These are phyloP conservation scores for Sinohyriopsis cumingii DNA, from an alignment of 2,888 invertebrate genomes.

Conservation along the genomic window DNA sequence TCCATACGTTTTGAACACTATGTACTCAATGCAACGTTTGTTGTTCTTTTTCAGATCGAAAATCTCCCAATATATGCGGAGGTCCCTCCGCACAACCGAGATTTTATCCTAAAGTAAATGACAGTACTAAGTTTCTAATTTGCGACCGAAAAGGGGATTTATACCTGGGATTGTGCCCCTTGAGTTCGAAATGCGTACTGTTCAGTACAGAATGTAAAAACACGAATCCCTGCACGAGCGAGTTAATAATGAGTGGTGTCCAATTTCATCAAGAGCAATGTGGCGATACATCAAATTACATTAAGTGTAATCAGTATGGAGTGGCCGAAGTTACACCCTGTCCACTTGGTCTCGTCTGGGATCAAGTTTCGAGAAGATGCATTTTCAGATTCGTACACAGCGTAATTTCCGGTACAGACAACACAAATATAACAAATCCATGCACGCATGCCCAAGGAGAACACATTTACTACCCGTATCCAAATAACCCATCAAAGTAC, in stretches of 20 bases:
- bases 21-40: too few relatives aligned
- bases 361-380: conserved; percentile 24
- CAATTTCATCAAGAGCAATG: conserved; percentile 35
- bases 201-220: conserved; percentile 25
- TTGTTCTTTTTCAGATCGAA: conserved; percentile 11
- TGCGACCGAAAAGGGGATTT: conserved; percentile 32
- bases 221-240: conserved; percentile 36
- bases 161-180: conserved; percentile 31
- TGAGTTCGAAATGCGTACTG: conserved; percentile 19
- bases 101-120: conserved; percentile 35
- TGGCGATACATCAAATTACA: conserved; percentile 32
- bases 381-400: conserved; percentile 28
- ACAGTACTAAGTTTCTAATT: conserved; percentile 39
- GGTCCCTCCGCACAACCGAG: conserved; percentile 9
- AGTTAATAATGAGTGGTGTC: conserved; percentile 14
- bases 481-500: conserved; percentile 40
- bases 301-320: conserved; percentile 45
- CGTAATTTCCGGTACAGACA: conserved; percentile 6
- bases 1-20: too few relatives aligned
- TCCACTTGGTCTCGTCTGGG: conserved; percentile 25
- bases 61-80: conserved; percentile 22
- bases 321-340: conserved; percentile 35
- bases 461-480: conserved; percentile 49
- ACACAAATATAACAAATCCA: conserved; percentile 21
- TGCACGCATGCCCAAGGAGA: conserved; percentile 32